Evolutionary conservation across 2,797 vertebrate species (phyloP), one percentile per base, ranked within the genome.

Genomic region (Phataginus tetradactyla): DNA sequence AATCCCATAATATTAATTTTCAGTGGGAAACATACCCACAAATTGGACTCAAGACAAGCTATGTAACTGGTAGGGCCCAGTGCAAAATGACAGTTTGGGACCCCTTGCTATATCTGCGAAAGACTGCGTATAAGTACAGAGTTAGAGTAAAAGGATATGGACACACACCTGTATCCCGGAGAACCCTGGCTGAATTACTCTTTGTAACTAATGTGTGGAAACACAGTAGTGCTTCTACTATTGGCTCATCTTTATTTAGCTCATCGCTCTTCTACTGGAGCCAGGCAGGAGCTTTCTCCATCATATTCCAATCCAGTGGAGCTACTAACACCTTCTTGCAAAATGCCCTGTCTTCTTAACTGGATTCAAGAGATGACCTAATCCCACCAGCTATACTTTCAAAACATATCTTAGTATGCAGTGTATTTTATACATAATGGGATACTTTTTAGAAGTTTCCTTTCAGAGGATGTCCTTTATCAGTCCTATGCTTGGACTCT

Each of bases 331-430:
- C 59, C 61, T 86, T 93, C 75, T 85, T 79, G 37, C 55, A 85
- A 77, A 89, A 79, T 3, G 15, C 69, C 32, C 25, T 49, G 4
- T 81, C 77, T 95, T 90, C 85, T 88, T 96, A 87, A 88, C 78
- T 86, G 51, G 77, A 86, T 96, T 94, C 57, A 39, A 17, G 55
- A 92, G 61, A 87, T 92, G 74, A 88, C 49, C 61, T 87, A 15
- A 14, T 69, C 51, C 49, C 80, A 87, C 85, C 32, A 51, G 37
- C 57, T 34, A 59, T 34, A 32, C 39, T 80, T 91, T 61, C 42
- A 93, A 88, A 94, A 86, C 39, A 51, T 84, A 39, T 49, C 79
- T 77, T 71, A 64, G 17, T 21, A 34, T 61, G 63, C 5, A n/a
- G 57, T 86, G 51, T 79, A 87, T 90, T 95, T 85, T 88, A 45